Base-by-base conservation (phyloP, 2,888 invertebrate species). In the Spodoptera littoralis region DNA sequence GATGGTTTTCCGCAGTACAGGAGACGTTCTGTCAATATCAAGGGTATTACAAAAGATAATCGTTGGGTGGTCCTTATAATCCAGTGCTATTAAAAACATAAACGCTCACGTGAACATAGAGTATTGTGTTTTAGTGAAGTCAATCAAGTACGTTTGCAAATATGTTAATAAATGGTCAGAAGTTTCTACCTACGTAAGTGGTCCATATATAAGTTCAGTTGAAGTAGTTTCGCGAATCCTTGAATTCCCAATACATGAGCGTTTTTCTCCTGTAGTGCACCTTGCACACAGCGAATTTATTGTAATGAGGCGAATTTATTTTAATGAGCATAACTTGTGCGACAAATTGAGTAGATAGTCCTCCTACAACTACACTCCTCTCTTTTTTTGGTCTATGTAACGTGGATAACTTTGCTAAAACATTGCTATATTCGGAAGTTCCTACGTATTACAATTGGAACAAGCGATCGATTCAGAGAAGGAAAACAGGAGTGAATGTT, bases 401-500 rank as follows among this genome's bases (percentile, higher is more conserved):
- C 11, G 12, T 11, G 11, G 62, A 62, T 22, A 11, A 52, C 3
- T 62, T 41, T 0, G 64, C 64, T 1, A 4, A 11, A 54, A 64
- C 64, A 3, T 6, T 64, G 3, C 41, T 59, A 0, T 54, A 59
- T 1, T 45, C 44, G 0, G 59, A 46, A 50, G 59, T 64, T 18
- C 59, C 63, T 30, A 18, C 27, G 6, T 59, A 51, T 22, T 59
- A 46, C 41, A 24, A 46, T 18, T 59, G 51, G 51, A 41, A 51
- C 50, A 59, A 46, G 27, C 27, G 27, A 27, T 36, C 30, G 30
- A 5, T 36, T 36, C 30, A 36, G 30, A 59, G 59, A 51, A 58
- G 58, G 36, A 50, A 58, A 18, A 24, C 50, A 18, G 49, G 59
- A 48, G 46, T 27, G 42, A 61, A 47, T 24, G 65, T 65, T 42